A percentile compares a stretch with the other conserved stretches of the same genome.
phyloP scores from a whole-genome alignment of 1,140 invertebrate genomes.

The Polypedilum vanderplanki region DNA sequence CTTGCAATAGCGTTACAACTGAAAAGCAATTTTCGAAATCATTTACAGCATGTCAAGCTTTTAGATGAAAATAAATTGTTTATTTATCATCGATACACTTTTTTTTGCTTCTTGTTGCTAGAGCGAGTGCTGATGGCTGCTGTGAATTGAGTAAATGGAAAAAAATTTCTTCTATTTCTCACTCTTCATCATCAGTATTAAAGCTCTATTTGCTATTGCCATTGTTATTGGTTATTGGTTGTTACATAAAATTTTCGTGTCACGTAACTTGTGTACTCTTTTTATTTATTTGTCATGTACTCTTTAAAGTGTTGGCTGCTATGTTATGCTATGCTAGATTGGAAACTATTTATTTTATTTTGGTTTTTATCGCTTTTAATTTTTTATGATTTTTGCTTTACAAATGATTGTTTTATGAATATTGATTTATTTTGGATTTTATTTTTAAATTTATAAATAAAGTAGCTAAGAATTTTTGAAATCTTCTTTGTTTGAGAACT shows the following conservation, averaged over 20 bases:
- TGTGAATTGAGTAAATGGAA: neutral
- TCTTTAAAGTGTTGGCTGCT: neutral
- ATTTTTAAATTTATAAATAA: too few species aligned
- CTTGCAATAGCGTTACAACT: neutral
- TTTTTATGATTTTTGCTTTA: too few species aligned
- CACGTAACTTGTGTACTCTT: neutral
- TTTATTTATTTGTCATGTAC: conserved; percentile 8
- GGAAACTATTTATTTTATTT: too few species aligned
- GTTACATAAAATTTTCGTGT: conserved; percentile 22
- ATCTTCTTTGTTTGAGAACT: too few species aligned
- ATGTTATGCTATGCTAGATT: too few species aligned
- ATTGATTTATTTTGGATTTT: too few species aligned
- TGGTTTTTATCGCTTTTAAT: neutral
- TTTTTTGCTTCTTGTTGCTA: neutral
- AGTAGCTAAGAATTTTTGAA: too few species aligned
- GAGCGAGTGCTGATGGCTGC: neutral
- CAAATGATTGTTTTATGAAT: too few species aligned
- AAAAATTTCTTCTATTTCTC: neutral
- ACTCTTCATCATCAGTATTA: neutral
- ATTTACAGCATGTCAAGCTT: conserved; percentile 17
- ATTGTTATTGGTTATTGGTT: neutral
- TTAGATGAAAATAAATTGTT: conserved; percentile 24
- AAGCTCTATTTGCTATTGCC: neutral
- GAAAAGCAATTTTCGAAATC: conserved; percentile 24
- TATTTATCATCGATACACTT: conserved; percentile 27